These are phyloP conservation scores for Crossocerus cetratus DNA, from an alignment of 2,888 invertebrate genomes.

Conservation along the genomic window DNA sequence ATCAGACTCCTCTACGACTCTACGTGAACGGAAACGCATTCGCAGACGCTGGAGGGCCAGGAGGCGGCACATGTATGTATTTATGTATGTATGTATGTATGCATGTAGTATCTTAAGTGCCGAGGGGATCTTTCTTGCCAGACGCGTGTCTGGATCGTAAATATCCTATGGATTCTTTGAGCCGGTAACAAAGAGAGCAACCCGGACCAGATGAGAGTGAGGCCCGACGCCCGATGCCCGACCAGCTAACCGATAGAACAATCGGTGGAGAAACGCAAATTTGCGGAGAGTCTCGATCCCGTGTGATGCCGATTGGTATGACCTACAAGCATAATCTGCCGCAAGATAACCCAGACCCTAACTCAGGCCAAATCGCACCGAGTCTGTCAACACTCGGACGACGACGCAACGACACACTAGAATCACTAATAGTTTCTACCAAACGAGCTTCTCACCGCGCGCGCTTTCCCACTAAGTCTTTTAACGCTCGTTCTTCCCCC, in stretches of 20 bases:
- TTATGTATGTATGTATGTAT: too few species aligned
- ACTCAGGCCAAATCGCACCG: conserved; percentile 39
- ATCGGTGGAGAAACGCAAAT: background rate
- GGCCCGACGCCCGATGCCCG: too few species aligned
- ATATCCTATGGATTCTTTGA: too few species aligned
- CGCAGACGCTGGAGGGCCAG: background rate
- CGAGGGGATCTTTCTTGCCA: too few species aligned
- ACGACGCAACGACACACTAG: conserved; percentile 6
- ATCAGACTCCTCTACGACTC: conserved; percentile 25
- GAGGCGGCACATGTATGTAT: too few species aligned
- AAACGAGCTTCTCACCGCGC: too few species aligned
- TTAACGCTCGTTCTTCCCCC: too few species aligned
- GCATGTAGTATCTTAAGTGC: too few species aligned
- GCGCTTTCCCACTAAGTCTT: too few species aligned
- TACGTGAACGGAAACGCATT: conserved; percentile 17
- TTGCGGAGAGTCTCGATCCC: conserved; percentile 1
- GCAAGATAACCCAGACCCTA: conserved; percentile 53
- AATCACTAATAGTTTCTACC: conserved; percentile 9
- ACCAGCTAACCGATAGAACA: background rate
- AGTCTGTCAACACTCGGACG: conserved; percentile 16
- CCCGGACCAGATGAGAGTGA: too few species aligned
- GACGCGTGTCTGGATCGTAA: too few species aligned
- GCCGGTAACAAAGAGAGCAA: too few species aligned
- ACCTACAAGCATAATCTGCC: conserved; percentile 53
- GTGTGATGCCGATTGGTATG: conserved; percentile 36